Conservation (phyloP, 2,888 invertebrate genomes). For the Drosophila stalkeri region DNA sequence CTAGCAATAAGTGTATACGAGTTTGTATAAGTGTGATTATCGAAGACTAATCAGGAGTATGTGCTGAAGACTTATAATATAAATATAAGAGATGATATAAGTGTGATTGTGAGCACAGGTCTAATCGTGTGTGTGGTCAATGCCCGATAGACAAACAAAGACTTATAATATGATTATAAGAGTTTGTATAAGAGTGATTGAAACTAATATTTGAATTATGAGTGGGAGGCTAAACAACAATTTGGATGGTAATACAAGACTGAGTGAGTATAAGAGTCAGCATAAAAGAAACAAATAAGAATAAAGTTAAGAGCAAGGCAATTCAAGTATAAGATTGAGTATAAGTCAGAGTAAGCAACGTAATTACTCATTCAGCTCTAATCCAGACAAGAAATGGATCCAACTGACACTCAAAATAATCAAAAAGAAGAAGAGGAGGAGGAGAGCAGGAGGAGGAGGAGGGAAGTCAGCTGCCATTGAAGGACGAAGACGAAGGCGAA, state of each 20-base stretch:
- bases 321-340: not conserved
- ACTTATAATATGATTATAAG: not conserved
- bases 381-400: not conserved
- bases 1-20: not conserved
- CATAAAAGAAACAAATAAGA: not conserved
- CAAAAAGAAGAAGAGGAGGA: not conserved
- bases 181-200: not conserved
- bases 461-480: constrained; percentile 1
- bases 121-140: not conserved
- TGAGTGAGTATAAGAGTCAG: not conserved
- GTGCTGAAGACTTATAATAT: not conserved
- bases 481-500: constrained; percentile 10
- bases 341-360: not conserved
- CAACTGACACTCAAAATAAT: not conserved
- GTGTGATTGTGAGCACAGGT: not conserved
- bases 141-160: not conserved
- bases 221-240: no score
- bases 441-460: not conserved
- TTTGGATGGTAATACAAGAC: not conserved
- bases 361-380: constrained; percentile 2
- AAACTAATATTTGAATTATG: not conserved
- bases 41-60: no score
- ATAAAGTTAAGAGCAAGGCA: no score
- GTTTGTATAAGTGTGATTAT: not conserved
- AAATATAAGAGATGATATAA: not conserved